Percentiles rank a stretch among this genome's conserved stretches.
These are phyloP conservation scores for Conops quadrifasciatus DNA, from an alignment of 2,888 invertebrate species.

Conservation along the genomic window DNA sequence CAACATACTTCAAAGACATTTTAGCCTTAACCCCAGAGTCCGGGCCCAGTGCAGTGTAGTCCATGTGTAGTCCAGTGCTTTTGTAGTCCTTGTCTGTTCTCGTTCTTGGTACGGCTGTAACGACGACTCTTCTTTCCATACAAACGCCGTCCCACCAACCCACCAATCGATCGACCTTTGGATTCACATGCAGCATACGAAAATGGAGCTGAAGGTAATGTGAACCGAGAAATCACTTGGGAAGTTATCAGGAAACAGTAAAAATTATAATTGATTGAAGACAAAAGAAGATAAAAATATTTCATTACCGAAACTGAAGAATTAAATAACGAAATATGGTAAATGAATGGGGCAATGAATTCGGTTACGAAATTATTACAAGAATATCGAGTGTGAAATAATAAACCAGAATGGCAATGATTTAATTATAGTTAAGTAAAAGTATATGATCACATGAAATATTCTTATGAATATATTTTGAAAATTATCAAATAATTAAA, in stretches of 20 bases:
- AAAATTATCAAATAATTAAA: too few relatives aligned
- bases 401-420: not conserved
- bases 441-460: not conserved
- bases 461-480: too few relatives aligned
- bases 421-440: not conserved
- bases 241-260: conserved; percentile 9
- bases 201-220: not conserved
- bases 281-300: not conserved
- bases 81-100: not conserved
- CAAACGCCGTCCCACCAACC: too few relatives aligned
- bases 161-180: too few relatives aligned
- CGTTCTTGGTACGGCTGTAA: not conserved
- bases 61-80: not conserved
- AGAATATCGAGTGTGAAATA: not conserved
- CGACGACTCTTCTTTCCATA: too few relatives aligned
- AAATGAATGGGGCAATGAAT: not conserved
- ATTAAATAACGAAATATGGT: not conserved
- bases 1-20: conserved; percentile 1
- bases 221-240: conserved; percentile 12
- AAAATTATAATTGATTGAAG: conserved; percentile 1
- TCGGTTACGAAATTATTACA: not conserved
- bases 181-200: not conserved
- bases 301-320: not conserved
- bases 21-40: not conserved
- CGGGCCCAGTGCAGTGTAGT: not conserved